Base-by-base conservation (phyloP, 1,140 invertebrate genomes). In the Protaetia brevitarsis region DNA sequence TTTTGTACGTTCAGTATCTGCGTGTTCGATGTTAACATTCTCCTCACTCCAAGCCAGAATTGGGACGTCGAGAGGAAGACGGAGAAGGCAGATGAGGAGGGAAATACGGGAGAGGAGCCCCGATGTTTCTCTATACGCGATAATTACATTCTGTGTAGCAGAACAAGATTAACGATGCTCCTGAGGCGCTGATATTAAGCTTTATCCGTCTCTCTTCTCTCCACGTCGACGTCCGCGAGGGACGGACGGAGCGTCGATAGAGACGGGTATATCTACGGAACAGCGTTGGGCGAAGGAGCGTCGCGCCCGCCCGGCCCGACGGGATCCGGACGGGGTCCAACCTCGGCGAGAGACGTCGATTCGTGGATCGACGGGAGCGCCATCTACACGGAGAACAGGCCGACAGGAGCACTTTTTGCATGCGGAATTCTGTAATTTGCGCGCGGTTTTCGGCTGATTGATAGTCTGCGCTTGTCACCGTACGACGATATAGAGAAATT, bases 61-160 rank as follows among this genome's bases (percentile, higher is more conserved):
- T n/a, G n/a, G n/a, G n/a, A n/a, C n/a, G n/a, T n/a, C n/a, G n/a
- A n/a, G n/a, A n/a, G n/a, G n/a, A n/a, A n/a, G n/a, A n/a, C n/a
- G n/a, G n/a, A n/a, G n/a, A n/a, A n/a, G n/a, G n/a, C n/a, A n/a
- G n/a, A n/a, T n/a, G n/a, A n/a, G n/a, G n/a, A n/a, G n/a, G n/a
- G n/a, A n/a, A n/a, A n/a, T n/a, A n/a, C n/a, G n/a, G n/a, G n/a
- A 51, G 41, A 51, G 26, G 41, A 19, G 41, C 41, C 41, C 41
- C 41, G 41, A 51, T 51, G 26, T 56, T 64, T 51, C 41, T 65
- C 64, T 71, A 67, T 58, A 71, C 72, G 64, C 72, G 71, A 75
- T 76, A 76, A 76, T 76, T 76, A 76, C 74, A 76, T 76, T 76
- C 74, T 75, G 67, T 72, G 71, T 74, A 76, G 73, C 74, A 76